Evolutionary conservation across 2,113 vertebrate species (phyloP), one percentile per base, ranked within the genome.

Genomic region (Telmatochromis bifrenatus): DNA sequence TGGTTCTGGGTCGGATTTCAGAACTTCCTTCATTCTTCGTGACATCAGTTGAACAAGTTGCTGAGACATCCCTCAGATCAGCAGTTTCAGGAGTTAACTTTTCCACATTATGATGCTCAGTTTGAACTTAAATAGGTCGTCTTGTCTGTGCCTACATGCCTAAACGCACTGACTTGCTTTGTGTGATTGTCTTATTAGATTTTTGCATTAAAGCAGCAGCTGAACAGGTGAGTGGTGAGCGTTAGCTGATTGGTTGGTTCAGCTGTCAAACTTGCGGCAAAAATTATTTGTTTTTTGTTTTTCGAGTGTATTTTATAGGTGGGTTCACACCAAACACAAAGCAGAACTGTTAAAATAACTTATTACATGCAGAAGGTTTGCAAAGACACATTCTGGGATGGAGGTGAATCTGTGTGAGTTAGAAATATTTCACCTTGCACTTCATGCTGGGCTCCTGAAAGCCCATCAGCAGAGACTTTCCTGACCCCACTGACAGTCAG

Each of bases 101-200:
- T 75, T 47, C 68, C 68, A 26, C 21, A 17, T 47, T 19, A 9
- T 0, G 39, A 73, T 7, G 68, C 13, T 45, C 4, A 45, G 13
- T 47, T 47, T 0, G 21, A 45, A 0, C 68, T 45, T 73, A 45
- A 73, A 45, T 9, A 47, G 39, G 21, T 3, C 0, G 1, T 73
- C 68, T 73, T 28, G 21, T 23, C 14, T 15, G 14, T 45, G 68
- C 1, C 39, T 45, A 73, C 68, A 26, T 75, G 8, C 39, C 68
- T 26, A 11, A 73, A 73, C 1, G 9, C 68, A 7, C 21, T 28
- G 9, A 45, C 2, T 45, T 45, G 35, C 62, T 39, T 4, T 26
- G 6, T 73, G 5, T 45, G 21, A 3, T 26, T 73, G 39, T 42
- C 13, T 10, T 42, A 73, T 73, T 73, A 17, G 68, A 73, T 17